phyloP scores from a whole-genome alignment of 1,140 invertebrate genomes.

The Pseudomyrmex pallidus region DNA sequence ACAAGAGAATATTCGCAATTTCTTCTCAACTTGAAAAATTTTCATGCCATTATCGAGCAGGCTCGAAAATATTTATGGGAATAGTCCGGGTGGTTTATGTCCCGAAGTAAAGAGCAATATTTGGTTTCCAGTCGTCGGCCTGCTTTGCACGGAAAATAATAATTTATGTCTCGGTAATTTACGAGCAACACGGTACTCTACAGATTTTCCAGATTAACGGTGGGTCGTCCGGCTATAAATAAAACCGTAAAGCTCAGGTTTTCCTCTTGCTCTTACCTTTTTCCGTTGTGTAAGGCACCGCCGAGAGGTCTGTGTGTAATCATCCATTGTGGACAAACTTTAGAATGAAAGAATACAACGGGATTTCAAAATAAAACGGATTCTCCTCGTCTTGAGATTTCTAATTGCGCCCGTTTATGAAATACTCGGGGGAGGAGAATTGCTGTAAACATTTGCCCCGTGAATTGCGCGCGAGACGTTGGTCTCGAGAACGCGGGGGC shows the following conservation, averaged over 20 bases:
- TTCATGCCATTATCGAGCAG: constrained; percentile 1
- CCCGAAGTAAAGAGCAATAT: constrained; percentile 58
- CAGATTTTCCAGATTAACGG: constrained; percentile 74
- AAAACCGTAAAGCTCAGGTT: constrained; percentile 68
- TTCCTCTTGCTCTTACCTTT: constrained; percentile 36
- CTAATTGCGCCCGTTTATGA: constrained; percentile 56
- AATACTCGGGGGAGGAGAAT: constrained; percentile 11
- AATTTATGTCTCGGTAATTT: constrained; percentile 70
- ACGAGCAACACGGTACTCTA: constrained; percentile 71
- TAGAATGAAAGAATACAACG: constrained; percentile 7
- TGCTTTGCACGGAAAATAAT: constrained; percentile 68
- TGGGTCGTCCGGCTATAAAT: constrained; percentile 70
- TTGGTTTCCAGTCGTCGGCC: constrained; percentile 68
- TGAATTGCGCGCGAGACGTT: constrained; percentile 22
- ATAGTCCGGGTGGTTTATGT: constrained; percentile 56
- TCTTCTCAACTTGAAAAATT: constrained; percentile 14
- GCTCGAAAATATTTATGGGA: constrained; percentile 42
- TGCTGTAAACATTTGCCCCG: constrained; percentile 40
- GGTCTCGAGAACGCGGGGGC: constrained; percentile 6
- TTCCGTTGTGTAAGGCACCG: constrained; percentile 52
- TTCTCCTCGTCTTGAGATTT: constrained; percentile 48
- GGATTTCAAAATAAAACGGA: constrained; percentile 48
- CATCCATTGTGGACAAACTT: constrained; percentile 50
- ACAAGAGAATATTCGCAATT: neutral
- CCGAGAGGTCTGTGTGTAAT: constrained; percentile 63